Evolutionary conservation across 2,113 vertebrate species (phyloP), one percentile per base, ranked within the genome.

Genomic region (Ornithorhynchus anatinus): DNA sequence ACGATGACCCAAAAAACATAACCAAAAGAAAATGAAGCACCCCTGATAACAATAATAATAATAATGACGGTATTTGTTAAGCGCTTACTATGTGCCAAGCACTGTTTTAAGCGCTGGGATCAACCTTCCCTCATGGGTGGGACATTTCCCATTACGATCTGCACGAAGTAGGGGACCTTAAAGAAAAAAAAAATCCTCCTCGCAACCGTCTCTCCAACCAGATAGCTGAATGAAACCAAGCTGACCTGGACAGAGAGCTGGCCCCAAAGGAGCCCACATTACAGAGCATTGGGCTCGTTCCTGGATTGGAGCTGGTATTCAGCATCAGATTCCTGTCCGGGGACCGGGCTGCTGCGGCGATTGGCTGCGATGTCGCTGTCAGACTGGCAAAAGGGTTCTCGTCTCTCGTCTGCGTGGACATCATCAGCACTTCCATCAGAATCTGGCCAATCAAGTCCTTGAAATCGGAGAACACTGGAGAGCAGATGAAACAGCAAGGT

Each of bases 391-490:
- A 99, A 0, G 98, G 97, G 86, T 99, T 99, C 79, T 97, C 95
- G 27, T 97, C 94, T 82, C 94, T 92, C 1, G 95, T 93, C 85
- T 97, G 97, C 38, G 97, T 96, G 51, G 96, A 99, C 96, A 98
- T 97, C 96, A 99, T 97, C 82, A 99, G 94, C 72, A 98, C 98
- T 93, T 99, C 98, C 97, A 99, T 98, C 86, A 99, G 89, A 83
- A 99, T 98, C 94, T 99, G 98, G 69, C 98, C 95, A 0, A 99
- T 99, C 84, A 99, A 91, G 92, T 99, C 98, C 92, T 99, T 99
- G 80, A 97, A 98, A 89, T 98, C 96, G 67, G 96, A 97, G 88
- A 94, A 98, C 67, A 98, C 97, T 99, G 84, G 64, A 12, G 78
- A 71, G 29, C 79, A 75, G 61, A 69, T 31, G 80, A 29, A 78